Conservation (phyloP, 2,113 vertebrate species). For the Engystomops pustulosus region DNA sequence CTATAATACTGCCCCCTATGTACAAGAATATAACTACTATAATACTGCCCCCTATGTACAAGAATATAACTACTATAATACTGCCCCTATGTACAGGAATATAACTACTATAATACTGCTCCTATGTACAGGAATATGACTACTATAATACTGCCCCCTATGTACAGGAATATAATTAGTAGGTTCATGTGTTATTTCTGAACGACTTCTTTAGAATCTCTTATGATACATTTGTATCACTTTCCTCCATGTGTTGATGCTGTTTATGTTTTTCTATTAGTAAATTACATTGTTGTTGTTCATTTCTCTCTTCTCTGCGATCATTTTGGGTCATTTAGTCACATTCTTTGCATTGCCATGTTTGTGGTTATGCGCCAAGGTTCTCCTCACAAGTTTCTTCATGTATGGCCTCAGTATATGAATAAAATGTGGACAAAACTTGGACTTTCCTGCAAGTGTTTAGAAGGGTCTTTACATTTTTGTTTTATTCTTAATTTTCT, state of each 20-base stretch:
- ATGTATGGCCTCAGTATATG: no score
- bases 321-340: neutral
- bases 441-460: neutral
- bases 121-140: neutral
- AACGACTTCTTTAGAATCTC: no score
- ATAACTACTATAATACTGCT: neutral
- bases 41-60: no score
- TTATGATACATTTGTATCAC: neutral
- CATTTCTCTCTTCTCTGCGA: neutral
- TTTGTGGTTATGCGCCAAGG: neutral
- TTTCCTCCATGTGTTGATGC: no score
- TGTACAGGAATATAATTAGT: neutral
- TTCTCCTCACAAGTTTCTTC: no score
- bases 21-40: no score
- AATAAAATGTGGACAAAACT: neutral
- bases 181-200: no score
- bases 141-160: neutral
- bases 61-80: no score
- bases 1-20: no score
- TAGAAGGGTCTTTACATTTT: no score
- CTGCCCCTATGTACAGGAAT: neutral
- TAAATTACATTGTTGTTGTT: constrained; percentile 2
- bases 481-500: no score
- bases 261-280: neutral
- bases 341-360: neutral